phyloP scores from a whole-genome alignment of 2,888 invertebrate species.

The Leptogaster cylindrica region DNA sequence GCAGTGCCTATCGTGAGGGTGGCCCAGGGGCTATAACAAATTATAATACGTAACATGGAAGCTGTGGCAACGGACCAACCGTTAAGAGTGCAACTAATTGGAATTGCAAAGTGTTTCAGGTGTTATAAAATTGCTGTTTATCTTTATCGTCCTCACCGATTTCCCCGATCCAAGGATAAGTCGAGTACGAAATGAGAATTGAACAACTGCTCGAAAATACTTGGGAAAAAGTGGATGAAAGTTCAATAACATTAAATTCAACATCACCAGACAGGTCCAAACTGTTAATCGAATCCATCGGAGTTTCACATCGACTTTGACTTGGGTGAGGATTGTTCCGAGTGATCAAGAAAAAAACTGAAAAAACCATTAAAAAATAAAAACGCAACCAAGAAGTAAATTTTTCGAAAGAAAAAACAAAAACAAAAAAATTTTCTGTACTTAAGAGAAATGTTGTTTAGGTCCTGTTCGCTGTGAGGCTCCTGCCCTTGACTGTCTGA shows the following conservation, averaged over 20 bases:
- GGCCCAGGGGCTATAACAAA: too few relatives aligned
- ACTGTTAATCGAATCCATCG: neutral
- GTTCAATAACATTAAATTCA: constrained; percentile 44
- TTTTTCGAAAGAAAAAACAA: constrained; percentile 17
- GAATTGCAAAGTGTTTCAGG: constrained; percentile 6
- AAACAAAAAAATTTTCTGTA: constrained; percentile 31
- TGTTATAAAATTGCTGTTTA: neutral
- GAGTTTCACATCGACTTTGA: constrained; percentile 40
- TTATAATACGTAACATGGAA: too few relatives aligned
- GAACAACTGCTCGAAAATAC: neutral
- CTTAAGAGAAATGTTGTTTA: too few relatives aligned
- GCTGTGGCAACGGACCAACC: too few relatives aligned
- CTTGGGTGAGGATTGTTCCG: constrained; percentile 42
- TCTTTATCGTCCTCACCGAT: constrained; percentile 6
- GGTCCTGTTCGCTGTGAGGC: too few relatives aligned
- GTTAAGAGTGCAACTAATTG: constrained; percentile 9
- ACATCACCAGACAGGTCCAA: constrained; percentile 9
- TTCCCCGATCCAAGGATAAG: neutral
- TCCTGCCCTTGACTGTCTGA: too few relatives aligned
- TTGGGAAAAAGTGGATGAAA: constrained; percentile 28
- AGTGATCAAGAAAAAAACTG: too few relatives aligned
- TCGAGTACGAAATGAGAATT: constrained; percentile 1
- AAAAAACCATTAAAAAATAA: neutral
- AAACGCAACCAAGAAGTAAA: constrained; percentile 23
- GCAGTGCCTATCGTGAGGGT: too few relatives aligned